phyloP scores from a whole-genome alignment of 1,140 invertebrate genomes.

The Aphis gossypii region DNA sequence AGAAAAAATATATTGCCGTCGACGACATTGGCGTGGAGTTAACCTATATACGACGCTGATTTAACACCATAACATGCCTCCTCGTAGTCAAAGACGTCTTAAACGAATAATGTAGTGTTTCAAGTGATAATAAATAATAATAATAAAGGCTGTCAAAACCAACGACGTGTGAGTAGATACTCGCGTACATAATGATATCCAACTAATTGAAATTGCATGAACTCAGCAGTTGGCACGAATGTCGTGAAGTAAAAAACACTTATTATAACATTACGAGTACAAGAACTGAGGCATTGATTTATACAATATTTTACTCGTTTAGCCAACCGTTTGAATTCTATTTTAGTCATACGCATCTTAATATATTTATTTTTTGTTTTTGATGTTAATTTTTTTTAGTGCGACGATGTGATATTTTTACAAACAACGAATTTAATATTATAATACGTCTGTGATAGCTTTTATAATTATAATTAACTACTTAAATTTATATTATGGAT shows the following conservation, averaged over 20 bases:
- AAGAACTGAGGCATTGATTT: neutral
- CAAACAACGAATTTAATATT: no score
- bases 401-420: no score
- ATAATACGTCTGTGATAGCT: no score
- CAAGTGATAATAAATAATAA: neutral
- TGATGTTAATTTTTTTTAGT: neutral
- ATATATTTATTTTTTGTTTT: neutral
- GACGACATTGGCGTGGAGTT: neutral
- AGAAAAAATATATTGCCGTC: neutral
- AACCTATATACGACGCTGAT: no score
- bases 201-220: conserved; percentile 17
- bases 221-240: neutral
- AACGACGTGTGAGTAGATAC: neutral
- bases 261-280: neutral
- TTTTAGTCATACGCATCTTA: neutral
- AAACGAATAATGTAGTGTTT: neutral
- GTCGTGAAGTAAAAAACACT: neutral
- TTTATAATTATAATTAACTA: no score
- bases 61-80: no score
- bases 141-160: neutral
- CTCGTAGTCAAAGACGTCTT: no score
- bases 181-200: neutral
- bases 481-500: no score
- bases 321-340: neutral
- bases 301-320: neutral